Base-by-base conservation (phyloP, 2,888 invertebrate genomes). In the Zaprionus lineosus region DNA sequence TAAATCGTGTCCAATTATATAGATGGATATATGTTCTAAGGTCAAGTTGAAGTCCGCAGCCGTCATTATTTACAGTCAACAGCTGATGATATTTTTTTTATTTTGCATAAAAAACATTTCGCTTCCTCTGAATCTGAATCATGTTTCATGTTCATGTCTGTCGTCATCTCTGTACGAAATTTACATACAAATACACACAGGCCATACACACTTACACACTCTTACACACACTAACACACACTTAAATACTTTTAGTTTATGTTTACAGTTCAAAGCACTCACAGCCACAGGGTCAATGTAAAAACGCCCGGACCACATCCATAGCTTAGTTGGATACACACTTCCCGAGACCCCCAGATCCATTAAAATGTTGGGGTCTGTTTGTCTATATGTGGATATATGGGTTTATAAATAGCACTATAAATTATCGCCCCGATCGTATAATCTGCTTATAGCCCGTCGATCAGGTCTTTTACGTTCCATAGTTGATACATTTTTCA, bases 241-340 rank as follows among this genome's bases (percentile, higher is more conserved):
- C 5, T n/a, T 36, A 9, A 19, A n/a, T 12, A n/a, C 43, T 7
- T 47, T 40, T 24, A 33, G 34, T 51, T 52, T 58, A n/a, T 52
- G 61, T 70, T 74, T 76, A 67, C 68, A 64, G 83, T 84, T 84
- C 73, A 73, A 68, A 78, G 83, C 78, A 61, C 79, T 59, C 44
- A 61, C 56, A 47, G 58, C 46, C 68, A 55, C 74, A 69, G 67
- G 82, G 79, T 83, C 85, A 81, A 60, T 73, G 75, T 66, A 64
- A 75, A 61, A 46, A 55, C 53, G 55, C 57, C 24, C 47, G 57
- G 52, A 56, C 55, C 75, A 61, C 78, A 53, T 56, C 72, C 57
- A 55, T 55, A 28, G 41, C 67, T 74, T 40, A 44, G 37, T 61
- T 67, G n/a, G n/a, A n/a, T n/a, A n/a, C n/a, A 46, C 16, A 40